These are phyloP conservation scores for Daubentonia madagascariensis DNA, from an alignment of 2,113 vertebrate genomes.

Conservation along the genomic window DNA sequence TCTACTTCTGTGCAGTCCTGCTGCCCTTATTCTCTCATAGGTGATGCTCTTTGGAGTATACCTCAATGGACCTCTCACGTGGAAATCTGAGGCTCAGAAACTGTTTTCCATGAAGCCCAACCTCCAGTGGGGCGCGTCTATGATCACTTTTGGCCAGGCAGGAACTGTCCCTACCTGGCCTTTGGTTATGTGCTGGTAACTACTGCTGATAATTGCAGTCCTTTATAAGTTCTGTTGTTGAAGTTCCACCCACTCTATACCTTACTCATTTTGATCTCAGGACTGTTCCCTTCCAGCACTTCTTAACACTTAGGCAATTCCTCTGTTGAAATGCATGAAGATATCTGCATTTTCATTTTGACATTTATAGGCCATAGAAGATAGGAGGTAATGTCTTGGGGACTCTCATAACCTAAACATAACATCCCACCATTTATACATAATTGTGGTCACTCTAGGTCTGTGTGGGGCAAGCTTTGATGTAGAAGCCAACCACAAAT, in stretches of 20 bases:
- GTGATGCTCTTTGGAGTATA: background rate
- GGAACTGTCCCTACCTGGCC: too few relatives aligned
- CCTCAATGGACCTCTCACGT: background rate
- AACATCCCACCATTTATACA: background rate
- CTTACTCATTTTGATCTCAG: background rate
- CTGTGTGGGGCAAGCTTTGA: background rate
- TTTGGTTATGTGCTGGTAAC: background rate
- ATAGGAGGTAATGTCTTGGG: background rate
- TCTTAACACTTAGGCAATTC: background rate
- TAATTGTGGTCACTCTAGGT: background rate
- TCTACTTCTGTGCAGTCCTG: background rate
- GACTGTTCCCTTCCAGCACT: background rate
- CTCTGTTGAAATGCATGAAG: background rate
- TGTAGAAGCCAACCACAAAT: background rate
- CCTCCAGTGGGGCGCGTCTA: accelerated
- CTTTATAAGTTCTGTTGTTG: background rate
- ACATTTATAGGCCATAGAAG: background rate
- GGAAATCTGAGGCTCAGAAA: background rate
- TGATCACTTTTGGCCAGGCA: background rate
- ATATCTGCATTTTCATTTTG: background rate
- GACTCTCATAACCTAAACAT: background rate
- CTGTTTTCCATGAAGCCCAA: background rate
- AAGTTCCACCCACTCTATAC: background rate
- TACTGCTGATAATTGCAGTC: background rate
- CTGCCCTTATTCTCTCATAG: background rate